Evolutionary conservation across 2,797 vertebrate species (phyloP).

Genomic region (Amazonetta brasiliensis): DNA sequence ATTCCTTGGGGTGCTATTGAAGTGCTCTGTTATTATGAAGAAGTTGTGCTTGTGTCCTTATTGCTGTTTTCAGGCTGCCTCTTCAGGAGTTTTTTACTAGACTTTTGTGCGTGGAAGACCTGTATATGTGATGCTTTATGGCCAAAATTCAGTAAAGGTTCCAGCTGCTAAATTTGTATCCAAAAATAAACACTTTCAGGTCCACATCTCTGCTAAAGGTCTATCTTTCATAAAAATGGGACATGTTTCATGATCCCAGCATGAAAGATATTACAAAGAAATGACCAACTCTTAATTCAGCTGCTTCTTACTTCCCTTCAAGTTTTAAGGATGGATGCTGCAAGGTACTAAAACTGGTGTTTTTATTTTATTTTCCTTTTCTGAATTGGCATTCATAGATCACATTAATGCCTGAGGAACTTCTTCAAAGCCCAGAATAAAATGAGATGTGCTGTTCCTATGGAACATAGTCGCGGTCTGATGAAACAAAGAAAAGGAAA

Average conservation of each 20-base stretch:
- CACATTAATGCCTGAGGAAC: not conserved
- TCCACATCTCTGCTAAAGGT: not conserved
- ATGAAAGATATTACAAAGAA: not conserved
- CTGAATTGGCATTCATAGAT: not conserved
- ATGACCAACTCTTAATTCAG: not conserved
- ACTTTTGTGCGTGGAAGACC: not conserved
- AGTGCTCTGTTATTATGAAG: not conserved
- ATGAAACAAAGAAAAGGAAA: not conserved
- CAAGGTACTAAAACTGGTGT: not conserved
- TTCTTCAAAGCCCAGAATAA: not conserved
- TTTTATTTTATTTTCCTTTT: not conserved
- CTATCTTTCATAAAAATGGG: not conserved
- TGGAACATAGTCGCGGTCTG: not conserved
- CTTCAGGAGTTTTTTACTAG: not conserved
- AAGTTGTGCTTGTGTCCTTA: not conserved
- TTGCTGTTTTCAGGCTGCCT: not conserved
- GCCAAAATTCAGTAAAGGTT: not conserved
- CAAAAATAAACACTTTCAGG: not conserved
- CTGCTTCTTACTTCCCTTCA: not conserved
- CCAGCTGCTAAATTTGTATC: not conserved
- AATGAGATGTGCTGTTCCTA: not conserved
- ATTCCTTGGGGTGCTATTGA: not conserved
- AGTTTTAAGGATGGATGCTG: not conserved
- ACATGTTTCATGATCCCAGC: not conserved
- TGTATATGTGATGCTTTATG: not conserved